A percentile compares a stretch with the other conserved stretches of the same genome.
Conservation (phyloP, 2,888 invertebrate species). For the Hirtodrosophila alboralis region DNA sequence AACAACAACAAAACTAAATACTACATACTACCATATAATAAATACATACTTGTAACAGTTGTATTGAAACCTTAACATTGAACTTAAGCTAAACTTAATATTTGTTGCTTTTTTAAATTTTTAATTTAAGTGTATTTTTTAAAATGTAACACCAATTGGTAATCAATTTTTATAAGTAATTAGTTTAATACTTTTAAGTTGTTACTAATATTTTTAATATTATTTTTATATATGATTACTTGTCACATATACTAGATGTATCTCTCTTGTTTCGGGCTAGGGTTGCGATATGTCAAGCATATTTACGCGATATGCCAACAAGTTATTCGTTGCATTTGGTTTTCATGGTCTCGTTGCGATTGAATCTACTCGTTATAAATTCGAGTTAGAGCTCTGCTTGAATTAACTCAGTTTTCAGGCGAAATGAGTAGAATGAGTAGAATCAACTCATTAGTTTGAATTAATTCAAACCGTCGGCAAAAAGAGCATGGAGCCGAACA, state of each 20-base stretch:
- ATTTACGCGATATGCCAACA: too few species aligned
- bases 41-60: slow-evolving; percentile 34
- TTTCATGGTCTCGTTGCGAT: too few species aligned
- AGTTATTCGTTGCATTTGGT: too few species aligned
- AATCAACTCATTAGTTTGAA: too few species aligned
- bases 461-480: too few species aligned
- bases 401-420: too few species aligned
- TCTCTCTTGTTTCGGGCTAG: slow-evolving; percentile 29
- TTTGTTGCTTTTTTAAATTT: slow-evolving; percentile 37
- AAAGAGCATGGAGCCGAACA: too few species aligned
- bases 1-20: slow-evolving; percentile 10
- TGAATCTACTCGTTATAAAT: too few species aligned
- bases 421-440: too few species aligned
- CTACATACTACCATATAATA: slow-evolving; percentile 19
- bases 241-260: slow-evolving; percentile 26
- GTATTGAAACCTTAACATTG: slow-evolving; percentile 41
- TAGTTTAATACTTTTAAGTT: slow-evolving; percentile 55
- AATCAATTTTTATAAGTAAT: slow-evolving; percentile 52
- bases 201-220: slow-evolving; percentile 56
- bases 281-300: too few species aligned
- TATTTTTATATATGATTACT: slow-evolving; percentile 22
- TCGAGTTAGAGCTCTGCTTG: too few species aligned
- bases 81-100: slow-evolving; percentile 54
- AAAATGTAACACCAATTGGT: slow-evolving; percentile 58
- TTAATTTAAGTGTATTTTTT: slow-evolving; percentile 48